These are phyloP conservation scores for Phortica magna DNA, from an alignment of 2,888 invertebrate genomes.

Conservation along the genomic window DNA sequence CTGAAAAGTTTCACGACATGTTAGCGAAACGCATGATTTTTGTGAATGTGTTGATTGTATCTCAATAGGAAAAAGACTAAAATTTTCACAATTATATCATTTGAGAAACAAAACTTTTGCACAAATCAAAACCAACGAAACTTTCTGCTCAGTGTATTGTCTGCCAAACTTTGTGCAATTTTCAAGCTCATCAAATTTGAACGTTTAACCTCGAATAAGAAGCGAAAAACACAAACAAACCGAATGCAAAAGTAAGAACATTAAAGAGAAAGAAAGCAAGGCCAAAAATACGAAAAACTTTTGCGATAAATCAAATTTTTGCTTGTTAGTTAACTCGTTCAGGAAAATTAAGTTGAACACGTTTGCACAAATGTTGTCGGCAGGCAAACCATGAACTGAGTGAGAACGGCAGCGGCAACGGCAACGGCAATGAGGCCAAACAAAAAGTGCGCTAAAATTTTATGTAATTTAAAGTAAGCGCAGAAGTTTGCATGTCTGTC, in stretches of 20 bases:
- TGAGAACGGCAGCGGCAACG: not conserved
- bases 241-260: not conserved
- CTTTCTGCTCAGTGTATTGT: conserved; percentile 6
- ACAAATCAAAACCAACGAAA: not conserved
- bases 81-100: too few relatives aligned
- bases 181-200: conserved; percentile 25
- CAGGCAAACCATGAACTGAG: too few relatives aligned
- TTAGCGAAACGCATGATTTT: too few relatives aligned
- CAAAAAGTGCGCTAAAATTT: conserved; percentile 44
- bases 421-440: not conserved
- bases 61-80: too few relatives aligned
- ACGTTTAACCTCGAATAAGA: conserved; percentile 19
- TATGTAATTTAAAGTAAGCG: conserved; percentile 50
- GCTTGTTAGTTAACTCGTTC: conserved; percentile 68
- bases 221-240: not conserved
- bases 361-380: too few relatives aligned
- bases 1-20: too few relatives aligned
- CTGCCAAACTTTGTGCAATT: conserved; percentile 2
- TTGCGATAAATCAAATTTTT: conserved; percentile 61
- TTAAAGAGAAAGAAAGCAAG: conserved; percentile 6
- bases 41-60: too few relatives aligned
- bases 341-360: conserved; percentile 59
- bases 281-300: conserved; percentile 23
- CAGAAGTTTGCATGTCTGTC: too few relatives aligned
- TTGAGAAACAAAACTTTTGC: too few relatives aligned